These are phyloP conservation scores for Perognathus longimembris DNA, from an alignment of 2,113 vertebrate species.

Conservation along the genomic window DNA sequence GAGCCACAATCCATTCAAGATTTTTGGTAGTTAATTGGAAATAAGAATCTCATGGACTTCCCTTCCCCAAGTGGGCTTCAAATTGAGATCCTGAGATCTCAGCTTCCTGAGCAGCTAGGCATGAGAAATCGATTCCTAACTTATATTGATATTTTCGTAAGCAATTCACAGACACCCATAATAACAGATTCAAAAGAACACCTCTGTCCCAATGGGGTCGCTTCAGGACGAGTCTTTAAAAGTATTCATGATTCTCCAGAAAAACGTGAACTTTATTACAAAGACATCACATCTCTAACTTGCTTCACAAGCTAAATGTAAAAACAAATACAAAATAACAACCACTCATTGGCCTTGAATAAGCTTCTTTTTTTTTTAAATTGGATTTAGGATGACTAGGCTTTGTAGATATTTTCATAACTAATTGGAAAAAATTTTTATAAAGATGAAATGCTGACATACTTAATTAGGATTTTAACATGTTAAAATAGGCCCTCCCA, in stretches of 20 bases:
- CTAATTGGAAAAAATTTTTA: constrained; percentile 25
- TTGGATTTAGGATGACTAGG: background rate
- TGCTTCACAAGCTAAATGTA: background rate
- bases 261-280: constrained; percentile 11
- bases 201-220: background rate
- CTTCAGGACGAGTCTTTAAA: background rate
- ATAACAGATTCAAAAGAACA: constrained; percentile 6
- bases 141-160: background rate
- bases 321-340: background rate
- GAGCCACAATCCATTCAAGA: no score
- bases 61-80: no score
- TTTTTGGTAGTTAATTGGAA: no score
- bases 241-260: background rate
- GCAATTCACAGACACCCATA: background rate
- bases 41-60: no score
- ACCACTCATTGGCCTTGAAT: background rate
- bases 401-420: background rate
- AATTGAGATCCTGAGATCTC: no score
- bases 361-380: background rate
- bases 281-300: constrained; percentile 16
- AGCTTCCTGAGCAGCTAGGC: no score
- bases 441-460: constrained; percentile 12
- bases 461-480: constrained; percentile 26
- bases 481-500: background rate
- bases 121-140: no score